Evolutionary conservation across 92 coral and sea anemone species (phyloP), one percentile per base, ranked within the genome.

Genomic region (Pocillopora meandrina): DNA sequence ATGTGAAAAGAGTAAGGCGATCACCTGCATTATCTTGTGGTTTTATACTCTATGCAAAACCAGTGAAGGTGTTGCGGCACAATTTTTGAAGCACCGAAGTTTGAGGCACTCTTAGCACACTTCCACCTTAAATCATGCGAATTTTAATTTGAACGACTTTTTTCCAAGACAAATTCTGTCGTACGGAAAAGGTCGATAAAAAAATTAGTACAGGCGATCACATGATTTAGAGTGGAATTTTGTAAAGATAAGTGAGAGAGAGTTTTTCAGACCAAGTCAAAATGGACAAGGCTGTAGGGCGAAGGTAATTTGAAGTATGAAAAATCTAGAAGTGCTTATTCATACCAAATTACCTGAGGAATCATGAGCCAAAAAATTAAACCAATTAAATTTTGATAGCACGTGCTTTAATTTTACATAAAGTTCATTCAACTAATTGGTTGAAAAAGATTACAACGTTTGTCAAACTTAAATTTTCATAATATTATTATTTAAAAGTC

Each of bases 1-100:
- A 66, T 92, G 95, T 72, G 93, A 92, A 68, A 78, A 79, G 84
- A 93, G 95, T 92, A 13, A n/a, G 84, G 55, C 4, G 31, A 31
- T 17, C 2, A 0, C 61, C 14, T 8, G 0, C 31, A 26, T 26
- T 26, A 26, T 42, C 4, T 42, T 42, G 52, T 3, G 52, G 52
- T 3, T 42, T 42, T 42, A 42, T 42, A 7, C 62, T 12, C 10
- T 10, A 61, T 10, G 65, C 56, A 17, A 6, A 56, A 10, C 4
- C 12, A 78, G 14, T 58, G 9, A 62, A 10, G 61, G 15, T n/a
- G 34, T 26, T 59, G 6, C n/a, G 17, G 13, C 19, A 76, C 42
- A 35, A 26, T 23, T 55, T 12, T 75, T 26, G 31, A 26, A 26
- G 31, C 31, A n/a, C 3, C 21, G 4, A 42, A 42, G 52, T 42